Evolutionary conservation across 2,797 vertebrate genomes (phyloP), one percentile per base, ranked within the genome.

Genomic region (Anguilla obscura): DNA sequence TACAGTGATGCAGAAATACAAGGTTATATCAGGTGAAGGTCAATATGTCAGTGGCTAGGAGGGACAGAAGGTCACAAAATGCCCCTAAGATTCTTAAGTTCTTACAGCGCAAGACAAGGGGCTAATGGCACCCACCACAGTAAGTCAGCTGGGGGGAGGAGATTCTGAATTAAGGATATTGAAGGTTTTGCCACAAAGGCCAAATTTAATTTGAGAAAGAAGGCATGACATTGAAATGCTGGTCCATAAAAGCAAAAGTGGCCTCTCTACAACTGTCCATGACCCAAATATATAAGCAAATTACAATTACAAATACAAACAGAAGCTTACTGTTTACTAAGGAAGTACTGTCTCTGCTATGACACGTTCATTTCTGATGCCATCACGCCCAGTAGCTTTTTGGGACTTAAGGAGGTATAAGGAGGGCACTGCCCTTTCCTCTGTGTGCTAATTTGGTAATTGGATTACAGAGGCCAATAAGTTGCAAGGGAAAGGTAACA

Each of bases 201-300:
- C 87, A 82, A 87, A 92, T 92, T 93, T 90, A 89, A 88, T 63
- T 74, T 56, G n/a, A 83, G 79, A 88, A 92, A 90, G 76, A 89
- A 90, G 89, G 88, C 85, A 89, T 94, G 92, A 94, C 93, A 94
- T 92, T 94, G 91, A 92, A 89, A 91, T 27, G 69, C 84, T 92
- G 91, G 89, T 88, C 89, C 87, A 82, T 87, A 84, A 54, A 87
- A 71, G n/a, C 45, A 79, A 52, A 48, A 63, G n/a, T 27, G 83
- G 87, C 69, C 74, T 88, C 69, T 88, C 9, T 76, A 79, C 48
- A 48, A 88, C 40, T 52, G 14, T 54, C 66, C 58, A 18, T 27
- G 36, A 12, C 33, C 84, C 76, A 87, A 84, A 87, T 85, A 85
- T 74, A 85, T 7, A 58, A 74, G 18, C 79, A 30, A 58, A 76